Conservation (phyloP, 2,797 vertebrate species). For the Emydoidea blandingii region DNA sequence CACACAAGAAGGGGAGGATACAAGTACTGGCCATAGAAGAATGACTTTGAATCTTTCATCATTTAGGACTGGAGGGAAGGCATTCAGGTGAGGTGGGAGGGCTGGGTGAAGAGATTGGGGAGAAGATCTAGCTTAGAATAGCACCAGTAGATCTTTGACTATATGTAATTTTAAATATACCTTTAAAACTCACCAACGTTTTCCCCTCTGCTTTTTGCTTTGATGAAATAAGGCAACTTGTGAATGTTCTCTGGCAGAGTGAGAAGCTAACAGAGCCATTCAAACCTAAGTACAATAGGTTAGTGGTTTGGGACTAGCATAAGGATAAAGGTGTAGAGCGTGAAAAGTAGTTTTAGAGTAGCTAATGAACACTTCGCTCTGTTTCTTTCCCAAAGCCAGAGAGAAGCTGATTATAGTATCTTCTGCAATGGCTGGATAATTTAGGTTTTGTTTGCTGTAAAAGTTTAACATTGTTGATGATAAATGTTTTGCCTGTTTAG, state of each 20-base stretch:
- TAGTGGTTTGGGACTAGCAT: not conserved
- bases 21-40: not conserved
- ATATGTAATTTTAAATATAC: not conserved
- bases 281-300: not conserved
- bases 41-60: not conserved
- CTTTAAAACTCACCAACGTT: not conserved
- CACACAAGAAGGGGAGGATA: not conserved
- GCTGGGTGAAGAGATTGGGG: not conserved
- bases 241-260: not conserved
- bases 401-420: not conserved
- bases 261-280: not conserved
- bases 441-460: not conserved
- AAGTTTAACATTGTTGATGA: not conserved
- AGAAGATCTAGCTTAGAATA: not conserved
- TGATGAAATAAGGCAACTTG: slow-evolving; percentile 5
- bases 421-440: not conserved
- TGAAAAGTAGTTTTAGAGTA: not conserved
- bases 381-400: not conserved
- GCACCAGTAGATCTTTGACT: not conserved
- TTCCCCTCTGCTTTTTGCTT: not conserved
- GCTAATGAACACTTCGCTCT: not conserved
- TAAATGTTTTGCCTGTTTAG: not conserved
- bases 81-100: not conserved
- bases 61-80: not conserved
- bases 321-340: not conserved